Evolutionary conservation across 2,113 vertebrate species (phyloP), one percentile per base, ranked within the genome.

Genomic region (Himantopus leucocephalus): DNA sequence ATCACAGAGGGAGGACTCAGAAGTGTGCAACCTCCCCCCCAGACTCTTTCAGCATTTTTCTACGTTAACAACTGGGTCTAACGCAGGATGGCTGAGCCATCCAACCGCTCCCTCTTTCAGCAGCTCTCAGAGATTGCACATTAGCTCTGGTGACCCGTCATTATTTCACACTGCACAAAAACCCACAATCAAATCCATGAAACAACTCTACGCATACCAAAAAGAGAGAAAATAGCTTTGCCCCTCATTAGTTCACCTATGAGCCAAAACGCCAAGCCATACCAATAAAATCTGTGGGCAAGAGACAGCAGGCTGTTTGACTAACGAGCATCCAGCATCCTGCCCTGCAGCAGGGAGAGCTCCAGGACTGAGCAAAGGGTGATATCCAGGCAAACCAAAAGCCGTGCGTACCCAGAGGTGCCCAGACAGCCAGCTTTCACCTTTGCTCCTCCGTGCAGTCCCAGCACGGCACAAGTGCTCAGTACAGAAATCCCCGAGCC

Each of bases 1-100:
- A 22, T 4, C 63, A 48, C 0, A 0, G 47, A 75, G 12, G 6
- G 22, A 59, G 26, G n/a, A 19, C 30, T 48, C n/a, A 4, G 59
- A 30, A 56, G 13, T 1, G 10, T 29, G 7, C 22, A 90, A 29
- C 18, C 10, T 60, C 19, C 34, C 43, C 52, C 24, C 22, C 23
- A 27, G 52, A 4, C 68, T 37, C 66, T 62, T 41, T 30, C 79
- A 76, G 72, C 43, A n/a, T 53, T 79, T 58, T 55, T 6, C 48
- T 34, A 39, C 56, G 50, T 60, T 24, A 19, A 16, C 45, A 78
- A 39, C 43, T 37, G 35, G 22, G 34, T 89, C 32, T 30, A 12
- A 43, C 3, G 1, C 66, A 53, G 43, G 53, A n/a, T 29, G 20
- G 39, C 37, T 80, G 48, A 9, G 56, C 67, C 34, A 34, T 16